Base-by-base conservation (phyloP, 2,888 invertebrate genomes). In the Odontocolon sp. region DNA sequence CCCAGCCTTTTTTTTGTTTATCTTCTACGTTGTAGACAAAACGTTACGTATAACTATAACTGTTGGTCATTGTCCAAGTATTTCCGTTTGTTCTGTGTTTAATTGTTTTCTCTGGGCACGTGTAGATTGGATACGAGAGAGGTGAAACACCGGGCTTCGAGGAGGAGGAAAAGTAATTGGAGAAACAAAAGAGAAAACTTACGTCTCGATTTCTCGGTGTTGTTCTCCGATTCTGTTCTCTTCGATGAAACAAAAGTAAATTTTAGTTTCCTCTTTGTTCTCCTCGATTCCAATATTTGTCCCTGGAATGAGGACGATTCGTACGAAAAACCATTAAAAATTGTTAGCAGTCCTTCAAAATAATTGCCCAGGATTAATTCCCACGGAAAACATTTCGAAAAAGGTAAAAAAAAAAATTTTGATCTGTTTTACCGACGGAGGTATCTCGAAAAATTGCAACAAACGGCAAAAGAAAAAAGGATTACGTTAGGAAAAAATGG, bases 21-120 rank as follows among this genome's bases (percentile, higher is more conserved):
- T 14, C 45, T 18, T 11, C n/a, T 3, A 18, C 42, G 21, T 5
- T 23, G 45, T 18, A 9, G 26, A 50, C 50, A 50, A 23, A 23
- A 14, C 36, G 18, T 14, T 14, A 9, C 28, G 63, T 40, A 38
- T 52, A 45, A 59, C 40, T 56, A 54, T 45, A 61, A 40, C 16
- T 3, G 33, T 3, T 16, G 16, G 33, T 31, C 33, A 76, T 67
- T 67, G 61, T 67, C 11, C 61, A 56, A 47, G 70, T 61, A 66
- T 67, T 61, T 40, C 40, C 71, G 70, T 67, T 76, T 71, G 76
- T 71, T 76, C 67, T 54, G 47, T 33, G 47, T 71, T 71, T 71
- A 67, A 76, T 77, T 77, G 68, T 77, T 72, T 77, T 77, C 68
- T 68, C 63, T 77, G 77, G 71, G 71, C 71, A 72, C 71, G 77